phyloP scores from a whole-genome alignment of 2,113 vertebrate genomes.

The Bagarius yarrelli region DNA sequence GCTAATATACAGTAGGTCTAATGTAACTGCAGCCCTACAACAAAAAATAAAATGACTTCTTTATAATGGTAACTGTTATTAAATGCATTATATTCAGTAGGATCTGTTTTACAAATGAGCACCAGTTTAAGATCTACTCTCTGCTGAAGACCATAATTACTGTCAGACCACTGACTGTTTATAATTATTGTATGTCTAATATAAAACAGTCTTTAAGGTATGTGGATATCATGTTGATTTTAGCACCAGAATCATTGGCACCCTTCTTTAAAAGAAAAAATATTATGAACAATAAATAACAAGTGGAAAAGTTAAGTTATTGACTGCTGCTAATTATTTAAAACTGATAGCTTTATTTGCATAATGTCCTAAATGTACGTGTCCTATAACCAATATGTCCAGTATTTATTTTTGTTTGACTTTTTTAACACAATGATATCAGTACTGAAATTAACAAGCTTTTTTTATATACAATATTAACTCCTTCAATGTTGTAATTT shows the following conservation, averaged over 20 bases:
- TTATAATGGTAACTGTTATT: background rate
- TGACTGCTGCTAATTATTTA: no score
- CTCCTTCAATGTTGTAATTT: no score
- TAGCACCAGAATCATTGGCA: background rate
- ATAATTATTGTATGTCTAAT: slow-evolving; percentile 22
- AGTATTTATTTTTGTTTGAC: no score
- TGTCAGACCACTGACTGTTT: background rate
- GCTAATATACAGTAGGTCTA: background rate
- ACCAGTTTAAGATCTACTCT: slow-evolving; percentile 13
- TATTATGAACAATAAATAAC: no score
- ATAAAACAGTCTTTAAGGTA: slow-evolving; percentile 5
- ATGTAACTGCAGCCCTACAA: background rate
- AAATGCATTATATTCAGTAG: slow-evolving; percentile 6
- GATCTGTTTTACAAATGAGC: slow-evolving; percentile 1
- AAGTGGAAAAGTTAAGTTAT: no score
- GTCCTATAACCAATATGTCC: no score
- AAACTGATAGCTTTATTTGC: no score
- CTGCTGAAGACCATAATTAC: slow-evolving; percentile 1
- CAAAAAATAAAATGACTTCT: background rate
- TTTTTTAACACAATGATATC: no score
- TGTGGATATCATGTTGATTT: background rate
- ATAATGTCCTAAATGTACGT: no score
- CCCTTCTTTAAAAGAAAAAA: background rate
- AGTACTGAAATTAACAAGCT: no score
- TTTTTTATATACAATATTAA: no score